phyloP scores from a whole-genome alignment of 2,888 invertebrate genomes.

The Dynastes maya region DNA sequence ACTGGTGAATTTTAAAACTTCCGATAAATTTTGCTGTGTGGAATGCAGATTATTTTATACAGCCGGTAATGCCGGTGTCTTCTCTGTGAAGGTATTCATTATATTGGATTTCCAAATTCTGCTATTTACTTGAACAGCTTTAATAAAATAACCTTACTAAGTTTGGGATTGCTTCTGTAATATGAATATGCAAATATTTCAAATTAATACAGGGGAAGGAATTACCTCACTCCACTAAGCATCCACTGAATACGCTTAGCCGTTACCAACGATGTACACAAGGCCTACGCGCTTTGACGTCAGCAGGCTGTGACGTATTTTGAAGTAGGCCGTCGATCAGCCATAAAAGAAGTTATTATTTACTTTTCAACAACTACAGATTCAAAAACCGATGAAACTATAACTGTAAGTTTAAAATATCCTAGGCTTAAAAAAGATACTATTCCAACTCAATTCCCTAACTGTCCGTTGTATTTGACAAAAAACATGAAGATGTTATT shows the following conservation, averaged over 20 bases:
- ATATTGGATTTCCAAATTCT: constrained; percentile 2
- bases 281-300: too few relatives aligned
- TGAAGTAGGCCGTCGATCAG: too few relatives aligned
- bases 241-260: neutral
- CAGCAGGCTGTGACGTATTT: too few relatives aligned
- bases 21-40: constrained; percentile 4
- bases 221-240: neutral
- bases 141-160: neutral
- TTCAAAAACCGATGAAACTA: too few relatives aligned
- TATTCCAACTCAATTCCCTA: too few relatives aligned
- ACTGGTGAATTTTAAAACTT: constrained; percentile 19
- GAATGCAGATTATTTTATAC: constrained; percentile 18
- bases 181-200: neutral
- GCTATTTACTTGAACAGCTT: neutral
- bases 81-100: neutral
- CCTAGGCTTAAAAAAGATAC: too few relatives aligned
- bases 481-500: too few relatives aligned
- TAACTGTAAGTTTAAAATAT: too few relatives aligned
- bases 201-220: neutral
- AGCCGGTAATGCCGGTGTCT: neutral
- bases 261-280: too few relatives aligned
- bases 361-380: too few relatives aligned
- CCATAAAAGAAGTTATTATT: too few relatives aligned
- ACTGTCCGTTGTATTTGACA: too few relatives aligned
- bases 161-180: neutral